A percentile compares a stretch with the other conserved stretches of the same genome.
These are phyloP conservation scores for Coreius guichenoti DNA, from an alignment of 2,797 vertebrate species.

Conservation along the genomic window DNA sequence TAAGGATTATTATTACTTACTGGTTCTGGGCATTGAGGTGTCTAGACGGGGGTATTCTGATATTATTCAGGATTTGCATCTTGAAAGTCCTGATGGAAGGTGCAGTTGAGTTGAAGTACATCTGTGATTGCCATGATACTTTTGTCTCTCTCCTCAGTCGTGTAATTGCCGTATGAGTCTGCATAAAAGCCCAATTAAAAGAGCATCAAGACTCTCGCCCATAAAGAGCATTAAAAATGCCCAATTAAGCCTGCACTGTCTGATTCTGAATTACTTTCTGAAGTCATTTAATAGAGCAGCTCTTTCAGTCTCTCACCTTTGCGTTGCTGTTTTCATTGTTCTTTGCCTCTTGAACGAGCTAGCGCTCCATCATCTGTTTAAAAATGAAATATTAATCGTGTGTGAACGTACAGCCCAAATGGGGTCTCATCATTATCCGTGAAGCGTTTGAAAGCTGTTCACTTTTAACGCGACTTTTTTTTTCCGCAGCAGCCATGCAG, in stretches of 20 bases:
- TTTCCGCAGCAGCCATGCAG: neutral
- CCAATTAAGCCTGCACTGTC: constrained; percentile 25
- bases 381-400: neutral
- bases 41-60: neutral
- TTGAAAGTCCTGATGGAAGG: neutral
- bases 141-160: neutral
- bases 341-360: neutral
- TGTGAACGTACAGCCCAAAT: neutral
- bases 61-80: neutral
- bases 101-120: neutral
- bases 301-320: constrained; percentile 12
- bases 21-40: neutral
- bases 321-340: neutral
- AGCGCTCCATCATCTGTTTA: neutral
- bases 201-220: constrained; percentile 22
- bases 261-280: neutral
- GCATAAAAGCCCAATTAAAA: constrained; percentile 40
- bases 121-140: neutral
- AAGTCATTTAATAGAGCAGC: constrained; percentile 16
- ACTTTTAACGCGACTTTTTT: neutral
- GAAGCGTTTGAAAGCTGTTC: neutral
- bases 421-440: neutral
- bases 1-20: neutral
- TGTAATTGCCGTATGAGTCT: constrained; percentile 1
- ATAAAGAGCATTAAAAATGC: constrained; percentile 32